Conservation (phyloP, 92 coral and sea anemone species). For the Siderastrea siderea region DNA sequence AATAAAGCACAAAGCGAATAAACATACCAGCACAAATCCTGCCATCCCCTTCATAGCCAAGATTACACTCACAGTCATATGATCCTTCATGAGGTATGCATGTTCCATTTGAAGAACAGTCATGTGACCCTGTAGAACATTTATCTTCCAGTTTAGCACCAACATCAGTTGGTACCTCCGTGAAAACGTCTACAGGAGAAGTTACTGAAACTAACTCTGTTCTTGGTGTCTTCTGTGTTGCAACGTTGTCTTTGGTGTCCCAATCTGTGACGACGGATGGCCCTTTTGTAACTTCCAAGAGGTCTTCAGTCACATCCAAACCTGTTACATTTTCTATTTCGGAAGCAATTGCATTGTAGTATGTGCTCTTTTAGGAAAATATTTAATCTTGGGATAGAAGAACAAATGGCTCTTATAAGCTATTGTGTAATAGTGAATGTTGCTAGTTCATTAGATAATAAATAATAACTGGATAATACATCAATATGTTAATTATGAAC, state of each 20-base stretch:
- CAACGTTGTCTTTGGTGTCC: background rate
- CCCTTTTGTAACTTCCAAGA: conserved; percentile 15
- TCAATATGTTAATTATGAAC: no score
- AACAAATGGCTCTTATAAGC: background rate
- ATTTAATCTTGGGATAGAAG: background rate
- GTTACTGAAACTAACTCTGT: background rate
- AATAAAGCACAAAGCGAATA: background rate
- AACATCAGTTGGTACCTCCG: conserved; percentile 17
- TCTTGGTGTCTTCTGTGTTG: background rate
- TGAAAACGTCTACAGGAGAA: background rate
- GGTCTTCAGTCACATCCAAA: conserved; percentile 4
- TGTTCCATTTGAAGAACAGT: conserved; percentile 49
- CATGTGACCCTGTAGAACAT: conserved; percentile 33
- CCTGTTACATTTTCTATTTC: conserved; percentile 54
- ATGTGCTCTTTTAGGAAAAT: background rate
- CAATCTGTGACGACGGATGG: background rate
- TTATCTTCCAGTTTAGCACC: conserved; percentile 14
- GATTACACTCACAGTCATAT: conserved; percentile 51
- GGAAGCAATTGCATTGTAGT: conserved; percentile 39
- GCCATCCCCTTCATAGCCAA: conserved; percentile 78
- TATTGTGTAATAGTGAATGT: background rate
- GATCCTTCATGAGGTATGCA: conserved; percentile 50
- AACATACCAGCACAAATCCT: conserved; percentile 66
- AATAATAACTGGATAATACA: no score
- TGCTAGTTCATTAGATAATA: no score